Percentiles rank a stretch among this genome's conserved stretches.
Evolutionary conservation across 2,888 invertebrate species (phyloP).

Genomic region (Acleris literana): DNA sequence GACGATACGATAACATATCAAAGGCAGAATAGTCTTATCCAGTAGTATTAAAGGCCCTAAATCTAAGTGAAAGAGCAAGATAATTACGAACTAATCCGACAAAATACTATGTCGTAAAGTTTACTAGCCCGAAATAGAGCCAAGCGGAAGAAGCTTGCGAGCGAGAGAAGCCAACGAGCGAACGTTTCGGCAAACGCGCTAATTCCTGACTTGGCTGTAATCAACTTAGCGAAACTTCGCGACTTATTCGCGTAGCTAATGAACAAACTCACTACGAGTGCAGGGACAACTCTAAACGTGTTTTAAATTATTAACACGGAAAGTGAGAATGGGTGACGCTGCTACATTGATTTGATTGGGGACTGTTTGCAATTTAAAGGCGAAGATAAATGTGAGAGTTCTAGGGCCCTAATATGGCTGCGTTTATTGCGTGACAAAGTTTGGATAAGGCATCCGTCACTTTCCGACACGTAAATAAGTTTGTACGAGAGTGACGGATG

Average conservation of each 20-base stretch:
- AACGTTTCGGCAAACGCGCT: slow-evolving; percentile 45
- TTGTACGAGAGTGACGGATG: too few relatives aligned
- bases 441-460: too few relatives aligned
- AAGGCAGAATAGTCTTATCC: too few relatives aligned
- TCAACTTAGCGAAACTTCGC: slow-evolving; percentile 52
- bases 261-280: slow-evolving; percentile 66
- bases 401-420: too few relatives aligned
- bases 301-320: slow-evolving; percentile 54
- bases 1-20: too few relatives aligned
- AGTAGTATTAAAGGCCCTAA: too few relatives aligned
- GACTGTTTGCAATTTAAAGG: not conserved
- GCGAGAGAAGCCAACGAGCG: slow-evolving; percentile 31
- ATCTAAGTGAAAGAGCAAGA: too few relatives aligned
- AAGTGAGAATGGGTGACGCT: not conserved
- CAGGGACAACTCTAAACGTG: slow-evolving; percentile 53
- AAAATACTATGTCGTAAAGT: too few relatives aligned
- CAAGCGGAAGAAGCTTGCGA: slow-evolving; percentile 22
- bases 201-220: slow-evolving; percentile 42
- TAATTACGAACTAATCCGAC: too few relatives aligned
- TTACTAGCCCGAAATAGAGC: not conserved
- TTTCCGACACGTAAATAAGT: too few relatives aligned
- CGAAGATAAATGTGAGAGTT: too few relatives aligned
- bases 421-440: too few relatives aligned
- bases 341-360: not conserved
- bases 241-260: slow-evolving; percentile 66